Evolutionary conservation across 2,888 invertebrate species (phyloP).

Genomic region (Callinectes sapidus): DNA sequence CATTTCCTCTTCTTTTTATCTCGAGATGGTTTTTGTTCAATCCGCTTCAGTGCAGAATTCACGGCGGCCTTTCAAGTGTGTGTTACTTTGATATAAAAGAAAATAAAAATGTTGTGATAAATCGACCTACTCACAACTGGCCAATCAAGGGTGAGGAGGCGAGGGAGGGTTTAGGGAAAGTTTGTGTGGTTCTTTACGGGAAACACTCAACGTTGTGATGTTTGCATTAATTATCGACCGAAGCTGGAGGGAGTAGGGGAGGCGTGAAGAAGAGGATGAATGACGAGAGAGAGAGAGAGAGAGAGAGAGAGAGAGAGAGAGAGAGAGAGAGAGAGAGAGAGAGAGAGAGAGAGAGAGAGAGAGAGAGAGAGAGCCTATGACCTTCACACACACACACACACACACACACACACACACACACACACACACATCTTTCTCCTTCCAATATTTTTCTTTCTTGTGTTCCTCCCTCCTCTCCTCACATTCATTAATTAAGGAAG

Average conservation of each 20-base stretch:
- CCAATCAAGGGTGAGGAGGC: not conserved
- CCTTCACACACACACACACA: not conserved
- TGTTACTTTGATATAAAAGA: not conserved
- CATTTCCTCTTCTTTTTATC: not conserved
- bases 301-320: not conserved
- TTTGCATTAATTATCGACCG: not conserved
- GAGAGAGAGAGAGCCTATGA: not conserved
- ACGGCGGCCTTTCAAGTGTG: not conserved
- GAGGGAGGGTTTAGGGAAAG: not conserved
- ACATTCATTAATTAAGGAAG: no score
- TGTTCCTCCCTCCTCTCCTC: no score
- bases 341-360: not conserved
- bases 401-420: slow-evolving; percentile 25
- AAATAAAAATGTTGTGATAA: not conserved
- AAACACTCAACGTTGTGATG: not conserved
- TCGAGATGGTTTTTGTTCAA: not conserved
- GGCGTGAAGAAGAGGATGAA: not conserved
- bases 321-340: not conserved
- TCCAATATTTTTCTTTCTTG: no score
- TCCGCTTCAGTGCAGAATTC: not conserved
- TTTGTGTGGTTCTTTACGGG: not conserved
- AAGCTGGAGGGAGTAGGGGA: not conserved
- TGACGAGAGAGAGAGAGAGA: not conserved
- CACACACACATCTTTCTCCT: not conserved
- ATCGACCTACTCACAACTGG: not conserved